These are phyloP conservation scores for Tinea pellionella DNA, from an alignment of 2,888 invertebrate genomes.

Conservation along the genomic window DNA sequence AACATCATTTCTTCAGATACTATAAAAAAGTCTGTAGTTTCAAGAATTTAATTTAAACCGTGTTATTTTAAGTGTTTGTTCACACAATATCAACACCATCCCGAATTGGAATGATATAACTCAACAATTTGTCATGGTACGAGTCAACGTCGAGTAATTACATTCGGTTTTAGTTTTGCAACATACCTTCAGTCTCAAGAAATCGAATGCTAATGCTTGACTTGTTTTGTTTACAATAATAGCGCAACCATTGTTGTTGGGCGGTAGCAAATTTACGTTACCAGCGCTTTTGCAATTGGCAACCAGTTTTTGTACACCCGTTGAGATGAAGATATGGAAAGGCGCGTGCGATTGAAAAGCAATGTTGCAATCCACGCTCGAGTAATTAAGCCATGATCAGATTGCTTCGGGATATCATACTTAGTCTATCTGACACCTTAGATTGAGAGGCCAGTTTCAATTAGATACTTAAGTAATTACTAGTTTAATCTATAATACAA, in stretches of 20 bases:
- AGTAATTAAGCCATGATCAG: conserved; percentile 33
- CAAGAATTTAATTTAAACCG: not conserved
- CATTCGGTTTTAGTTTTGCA: conserved; percentile 14
- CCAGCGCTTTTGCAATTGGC: conserved; percentile 35
- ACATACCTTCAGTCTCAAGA: conserved; percentile 22
- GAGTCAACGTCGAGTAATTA: conserved; percentile 14
- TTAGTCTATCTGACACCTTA: conserved; percentile 30
- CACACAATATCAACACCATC: conserved; percentile 4
- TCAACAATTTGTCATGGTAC: conserved; percentile 1
- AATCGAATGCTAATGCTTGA: conserved; percentile 35
- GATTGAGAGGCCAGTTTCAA: conserved; percentile 32
- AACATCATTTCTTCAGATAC: no score
- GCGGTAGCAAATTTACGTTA: conserved; percentile 37
- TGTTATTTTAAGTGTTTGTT: not conserved
- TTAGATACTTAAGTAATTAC: conserved; percentile 32
- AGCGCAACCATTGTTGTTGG: conserved; percentile 46
- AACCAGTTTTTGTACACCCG: conserved; percentile 44
- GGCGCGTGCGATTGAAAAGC: conserved; percentile 22
- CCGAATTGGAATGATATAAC: conserved; percentile 3
- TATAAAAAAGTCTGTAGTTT: not conserved
- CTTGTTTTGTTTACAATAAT: conserved; percentile 49
- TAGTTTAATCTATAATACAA: not conserved
- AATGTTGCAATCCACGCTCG: conserved; percentile 29
- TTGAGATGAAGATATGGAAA: conserved; percentile 49
- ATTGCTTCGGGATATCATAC: conserved; percentile 26